Evolutionary conservation across 2,888 invertebrate genomes (phyloP).

Genomic region (Erebia ligea): DNA sequence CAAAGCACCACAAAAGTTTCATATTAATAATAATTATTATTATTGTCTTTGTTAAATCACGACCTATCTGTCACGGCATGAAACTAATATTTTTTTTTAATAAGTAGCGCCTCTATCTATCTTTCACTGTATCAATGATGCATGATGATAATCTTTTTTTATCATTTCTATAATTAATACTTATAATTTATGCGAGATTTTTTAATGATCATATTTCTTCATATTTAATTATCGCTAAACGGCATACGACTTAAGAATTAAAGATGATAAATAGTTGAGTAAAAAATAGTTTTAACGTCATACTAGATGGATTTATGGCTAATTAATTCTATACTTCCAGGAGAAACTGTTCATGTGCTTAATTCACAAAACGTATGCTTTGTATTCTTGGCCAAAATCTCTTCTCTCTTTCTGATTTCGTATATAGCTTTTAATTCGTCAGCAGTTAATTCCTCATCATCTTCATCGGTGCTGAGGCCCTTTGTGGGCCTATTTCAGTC

Average conservation of each 20-base stretch:
- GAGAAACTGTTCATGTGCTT: neutral
- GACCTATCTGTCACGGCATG: neutral
- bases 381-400: too few species aligned
- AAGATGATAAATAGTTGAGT: neutral
- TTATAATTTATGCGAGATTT: too few species aligned
- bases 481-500: too few species aligned
- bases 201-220: slow-evolving; percentile 5
- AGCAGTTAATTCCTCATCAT: too few species aligned
- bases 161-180: neutral
- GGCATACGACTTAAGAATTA: neutral
- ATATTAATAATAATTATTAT: too few species aligned
- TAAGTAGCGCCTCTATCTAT: neutral
- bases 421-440: too few species aligned
- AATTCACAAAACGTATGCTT: neutral
- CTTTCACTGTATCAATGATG: neutral
- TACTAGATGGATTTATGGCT: neutral
- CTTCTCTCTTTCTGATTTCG: too few species aligned
- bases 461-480: too few species aligned
- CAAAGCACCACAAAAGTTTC: too few species aligned
- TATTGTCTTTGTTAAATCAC: too few species aligned
- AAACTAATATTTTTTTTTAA: neutral
- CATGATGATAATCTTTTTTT: neutral
- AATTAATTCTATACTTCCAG: neutral
- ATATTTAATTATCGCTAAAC: neutral
- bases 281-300: neutral